Evolutionary conservation across 2,888 invertebrate species (phyloP).

Genomic region (Acrobasis suavella): DNA sequence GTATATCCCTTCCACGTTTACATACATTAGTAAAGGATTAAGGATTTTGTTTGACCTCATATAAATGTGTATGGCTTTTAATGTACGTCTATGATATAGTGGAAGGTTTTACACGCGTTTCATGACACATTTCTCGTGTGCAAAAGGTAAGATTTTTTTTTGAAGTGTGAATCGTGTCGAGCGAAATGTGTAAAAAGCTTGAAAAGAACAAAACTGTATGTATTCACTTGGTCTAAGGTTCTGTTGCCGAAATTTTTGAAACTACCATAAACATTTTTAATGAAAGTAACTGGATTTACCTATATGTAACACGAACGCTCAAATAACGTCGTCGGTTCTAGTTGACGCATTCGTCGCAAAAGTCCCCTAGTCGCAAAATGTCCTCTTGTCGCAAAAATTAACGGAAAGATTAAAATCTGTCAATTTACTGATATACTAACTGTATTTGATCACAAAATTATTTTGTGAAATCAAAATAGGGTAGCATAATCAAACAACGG

Average conservation of each 20-base stretch:
- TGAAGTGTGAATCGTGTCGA: conserved; percentile 5
- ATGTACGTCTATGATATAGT: conserved; percentile 29
- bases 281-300: not conserved
- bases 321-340: no score
- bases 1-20: no score
- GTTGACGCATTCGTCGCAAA: no score
- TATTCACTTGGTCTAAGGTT: not conserved
- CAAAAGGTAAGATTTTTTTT: conserved; percentile 6
- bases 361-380: no score
- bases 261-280: not conserved
- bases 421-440: no score
- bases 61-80: conserved; percentile 28
- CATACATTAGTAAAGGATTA: no score
- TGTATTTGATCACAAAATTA: no score
- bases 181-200: conserved; percentile 1
- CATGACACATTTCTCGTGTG: conserved; percentile 21
- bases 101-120: conserved; percentile 30
- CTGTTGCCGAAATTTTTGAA: conserved; percentile 1
- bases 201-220: not conserved
- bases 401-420: no score
- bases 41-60: conserved; percentile 14
- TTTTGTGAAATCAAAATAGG: no score
- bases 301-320: no score
- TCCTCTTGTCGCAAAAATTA: no score
- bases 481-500: no score